Percentiles rank a stretch among this genome's conserved stretches.
Conservation (phyloP, 2,113 vertebrate species). For the Grus americana region DNA sequence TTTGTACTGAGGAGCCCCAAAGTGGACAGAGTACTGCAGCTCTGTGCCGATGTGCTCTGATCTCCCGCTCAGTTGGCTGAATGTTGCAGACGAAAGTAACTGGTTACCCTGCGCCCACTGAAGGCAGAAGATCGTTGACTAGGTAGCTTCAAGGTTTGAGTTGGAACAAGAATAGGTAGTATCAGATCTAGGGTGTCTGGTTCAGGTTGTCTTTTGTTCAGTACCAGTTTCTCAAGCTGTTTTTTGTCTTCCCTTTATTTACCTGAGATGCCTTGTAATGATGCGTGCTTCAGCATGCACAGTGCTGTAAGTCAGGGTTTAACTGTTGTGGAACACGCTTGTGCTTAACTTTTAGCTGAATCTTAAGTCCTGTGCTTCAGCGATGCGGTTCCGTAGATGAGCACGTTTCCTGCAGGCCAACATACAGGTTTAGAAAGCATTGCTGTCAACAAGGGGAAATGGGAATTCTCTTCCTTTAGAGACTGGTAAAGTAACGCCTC, state of each 20-base stretch:
- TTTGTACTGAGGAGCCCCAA: neutral
- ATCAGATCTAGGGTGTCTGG: neutral
- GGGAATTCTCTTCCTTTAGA: neutral
- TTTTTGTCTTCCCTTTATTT: neutral
- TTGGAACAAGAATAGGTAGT: neutral
- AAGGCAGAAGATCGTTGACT: neutral
- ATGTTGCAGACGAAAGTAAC: neutral
- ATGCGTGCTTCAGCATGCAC: rapidly evolving
- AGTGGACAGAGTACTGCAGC: neutral
- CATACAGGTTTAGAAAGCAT: too few relatives aligned
- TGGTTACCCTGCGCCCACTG: neutral
- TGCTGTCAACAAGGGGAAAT: neutral
- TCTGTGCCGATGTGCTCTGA: neutral
- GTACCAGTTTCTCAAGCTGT: neutral
- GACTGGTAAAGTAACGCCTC: neutral
- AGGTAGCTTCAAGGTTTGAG: neutral
- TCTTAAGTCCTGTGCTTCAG: neutral
- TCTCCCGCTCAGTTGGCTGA: neutral
- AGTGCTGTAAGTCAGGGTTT: neutral
- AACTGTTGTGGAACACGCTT: neutral
- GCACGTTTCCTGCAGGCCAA: neutral
- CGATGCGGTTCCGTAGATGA: neutral
- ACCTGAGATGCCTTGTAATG: neutral
- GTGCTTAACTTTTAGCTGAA: neutral
- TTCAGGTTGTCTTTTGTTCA: neutral